Evolutionary conservation across 2,888 invertebrate genomes (phyloP).

Genomic region (Lissocephala sabroskyi): DNA sequence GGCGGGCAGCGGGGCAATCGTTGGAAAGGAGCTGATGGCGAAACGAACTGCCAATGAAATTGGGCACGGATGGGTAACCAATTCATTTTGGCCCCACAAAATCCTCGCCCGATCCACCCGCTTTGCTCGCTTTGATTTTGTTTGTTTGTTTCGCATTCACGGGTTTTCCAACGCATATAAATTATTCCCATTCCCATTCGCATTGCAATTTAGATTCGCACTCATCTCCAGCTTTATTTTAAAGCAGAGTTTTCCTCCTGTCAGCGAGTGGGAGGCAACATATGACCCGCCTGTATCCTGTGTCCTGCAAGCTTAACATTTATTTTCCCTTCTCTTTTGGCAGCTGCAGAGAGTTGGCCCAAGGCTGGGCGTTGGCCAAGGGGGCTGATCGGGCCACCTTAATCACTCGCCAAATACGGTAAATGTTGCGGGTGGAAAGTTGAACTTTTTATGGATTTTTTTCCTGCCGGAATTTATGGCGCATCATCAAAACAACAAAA

Average conservation of each 20-base stretch:
- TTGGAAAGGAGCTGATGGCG: slow-evolving; percentile 6
- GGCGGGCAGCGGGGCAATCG: background rate
- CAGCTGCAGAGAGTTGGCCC: too few relatives aligned
- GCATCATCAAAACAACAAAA: slow-evolving; percentile 52
- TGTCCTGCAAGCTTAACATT: slow-evolving; percentile 14
- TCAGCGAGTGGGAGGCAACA: too few relatives aligned
- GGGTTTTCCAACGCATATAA: slow-evolving; percentile 29
- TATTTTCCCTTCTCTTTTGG: slow-evolving; percentile 11
- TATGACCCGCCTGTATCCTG: too few relatives aligned
- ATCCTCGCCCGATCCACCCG: background rate
- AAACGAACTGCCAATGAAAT: background rate
- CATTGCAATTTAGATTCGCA: slow-evolving; percentile 42
- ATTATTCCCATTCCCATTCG: slow-evolving; percentile 40
- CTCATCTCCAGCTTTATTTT: slow-evolving; percentile 19
- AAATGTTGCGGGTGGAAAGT: slow-evolving; percentile 7
- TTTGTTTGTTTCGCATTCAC: slow-evolving; percentile 17
- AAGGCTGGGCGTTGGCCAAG: background rate
- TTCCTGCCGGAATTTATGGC: slow-evolving; percentile 41
- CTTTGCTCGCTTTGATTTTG: slow-evolving; percentile 26
- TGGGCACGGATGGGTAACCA: slow-evolving; percentile 9
- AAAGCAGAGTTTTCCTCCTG: too few relatives aligned
- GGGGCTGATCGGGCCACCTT: slow-evolving; percentile 19
- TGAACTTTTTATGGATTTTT: slow-evolving; percentile 1
- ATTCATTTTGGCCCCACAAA: background rate
- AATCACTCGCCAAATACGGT: slow-evolving; percentile 33